Conservation (phyloP, 2,797 vertebrate genomes). For the Tragelaphus oryx region DNA sequence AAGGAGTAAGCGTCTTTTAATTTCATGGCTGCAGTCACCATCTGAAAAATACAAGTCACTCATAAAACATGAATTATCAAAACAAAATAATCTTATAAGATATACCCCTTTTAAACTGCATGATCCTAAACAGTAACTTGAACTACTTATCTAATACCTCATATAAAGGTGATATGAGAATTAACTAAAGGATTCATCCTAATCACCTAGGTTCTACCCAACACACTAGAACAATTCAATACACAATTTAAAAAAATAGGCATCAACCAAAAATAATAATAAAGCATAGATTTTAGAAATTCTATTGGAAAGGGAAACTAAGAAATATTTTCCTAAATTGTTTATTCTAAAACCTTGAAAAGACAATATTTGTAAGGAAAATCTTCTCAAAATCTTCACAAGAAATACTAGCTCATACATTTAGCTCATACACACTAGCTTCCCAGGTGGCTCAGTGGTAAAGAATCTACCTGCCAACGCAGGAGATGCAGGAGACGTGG, state of each 20-base stretch:
- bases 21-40: too few species aligned
- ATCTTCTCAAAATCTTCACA: neutral
- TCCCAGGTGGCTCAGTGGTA: neutral
- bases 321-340: neutral
- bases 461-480: neutral
- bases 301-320: neutral
- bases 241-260: neutral
- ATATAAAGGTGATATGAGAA: neutral
- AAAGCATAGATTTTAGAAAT: neutral
- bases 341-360: neutral
- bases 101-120: neutral
- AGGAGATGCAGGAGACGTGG: neutral
- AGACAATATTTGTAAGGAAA: neutral
- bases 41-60: too few species aligned
- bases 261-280: neutral
- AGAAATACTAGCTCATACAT: neutral
- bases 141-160: neutral
- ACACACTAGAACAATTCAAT: neutral
- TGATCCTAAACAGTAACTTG: neutral
- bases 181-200: neutral
- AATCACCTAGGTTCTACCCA: neutral
- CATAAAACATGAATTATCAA: neutral
- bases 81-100: neutral
- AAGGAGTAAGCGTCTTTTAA: too few species aligned
- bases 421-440: neutral